These are phyloP conservation scores for Cavia aperea DNA, from an alignment of 2,113 vertebrate genomes.

Conservation along the genomic window DNA sequence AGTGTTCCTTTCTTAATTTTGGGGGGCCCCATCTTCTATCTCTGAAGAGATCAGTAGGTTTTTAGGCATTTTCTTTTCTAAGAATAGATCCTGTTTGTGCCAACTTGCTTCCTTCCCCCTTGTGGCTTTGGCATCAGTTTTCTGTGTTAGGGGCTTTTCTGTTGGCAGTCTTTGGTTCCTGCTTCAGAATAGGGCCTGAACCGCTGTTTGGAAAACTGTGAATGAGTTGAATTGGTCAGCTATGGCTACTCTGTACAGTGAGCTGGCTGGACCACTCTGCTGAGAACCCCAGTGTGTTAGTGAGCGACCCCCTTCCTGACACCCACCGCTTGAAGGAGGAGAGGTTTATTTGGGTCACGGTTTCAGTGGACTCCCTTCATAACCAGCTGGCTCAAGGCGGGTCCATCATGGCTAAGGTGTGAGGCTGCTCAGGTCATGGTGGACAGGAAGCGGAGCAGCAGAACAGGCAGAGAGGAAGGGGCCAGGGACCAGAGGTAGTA, in stretches of 20 bases:
- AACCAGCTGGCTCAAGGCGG: background rate
- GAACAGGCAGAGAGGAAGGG: no score
- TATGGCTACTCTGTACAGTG: background rate
- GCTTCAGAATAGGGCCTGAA: background rate
- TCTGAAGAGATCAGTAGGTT: background rate
- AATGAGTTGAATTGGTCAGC: background rate
- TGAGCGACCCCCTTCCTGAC: background rate
- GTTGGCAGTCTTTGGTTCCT: background rate
- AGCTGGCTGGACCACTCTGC: background rate
- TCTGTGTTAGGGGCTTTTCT: no score
- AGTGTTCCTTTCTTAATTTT: background rate
- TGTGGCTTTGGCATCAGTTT: background rate
- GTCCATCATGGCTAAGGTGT: background rate
- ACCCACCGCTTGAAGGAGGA: background rate
- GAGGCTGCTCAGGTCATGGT: background rate
- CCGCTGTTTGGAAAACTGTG: background rate
- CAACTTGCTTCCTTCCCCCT: background rate
- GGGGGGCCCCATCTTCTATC: background rate
- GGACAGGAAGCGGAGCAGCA: background rate
- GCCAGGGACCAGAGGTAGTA: no score
- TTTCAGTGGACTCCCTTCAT: background rate
- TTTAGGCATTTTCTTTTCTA: background rate
- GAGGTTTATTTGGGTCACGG: background rate
- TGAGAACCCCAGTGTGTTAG: background rate
- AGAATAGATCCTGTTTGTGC: background rate